phyloP scores from a whole-genome alignment of 2,888 invertebrate species.

The Spodoptera littoralis region DNA sequence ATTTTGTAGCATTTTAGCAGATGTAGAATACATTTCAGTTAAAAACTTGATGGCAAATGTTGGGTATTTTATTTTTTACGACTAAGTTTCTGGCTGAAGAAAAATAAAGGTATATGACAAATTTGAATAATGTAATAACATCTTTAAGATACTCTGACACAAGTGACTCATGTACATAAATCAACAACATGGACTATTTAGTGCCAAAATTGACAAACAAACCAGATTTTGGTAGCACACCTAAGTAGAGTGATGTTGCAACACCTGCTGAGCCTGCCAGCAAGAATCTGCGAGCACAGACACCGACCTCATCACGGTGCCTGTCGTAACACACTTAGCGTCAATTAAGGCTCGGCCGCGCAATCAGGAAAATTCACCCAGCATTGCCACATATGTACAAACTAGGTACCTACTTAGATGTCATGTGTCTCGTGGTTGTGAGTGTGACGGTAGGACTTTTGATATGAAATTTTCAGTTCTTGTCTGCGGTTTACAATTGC shows the following conservation, averaged over 20 bases:
- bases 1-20: no score
- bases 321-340: conserved; percentile 47
- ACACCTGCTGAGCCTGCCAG: conserved; percentile 12
- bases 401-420: conserved; percentile 10
- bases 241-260: conserved; percentile 19
- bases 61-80: no score
- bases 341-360: conserved; percentile 43
- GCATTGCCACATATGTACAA: conserved; percentile 33
- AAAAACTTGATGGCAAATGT: no score
- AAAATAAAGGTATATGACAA: no score
- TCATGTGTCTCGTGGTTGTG: background rate
- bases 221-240: conserved; percentile 9
- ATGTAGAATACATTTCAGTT: no score
- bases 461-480: no score
- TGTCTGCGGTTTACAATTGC: no score
- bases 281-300: conserved; percentile 17
- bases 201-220: conserved; percentile 14
- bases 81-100: no score
- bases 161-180: no score
- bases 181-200: background rate
- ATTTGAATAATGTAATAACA: no score
- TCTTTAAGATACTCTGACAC: no score
- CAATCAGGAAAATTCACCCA: conserved; percentile 53
- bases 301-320: conserved; percentile 39
- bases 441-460: background rate